Conservation (phyloP, 2,797 vertebrate genomes). For the Sebastes iracundus region DNA sequence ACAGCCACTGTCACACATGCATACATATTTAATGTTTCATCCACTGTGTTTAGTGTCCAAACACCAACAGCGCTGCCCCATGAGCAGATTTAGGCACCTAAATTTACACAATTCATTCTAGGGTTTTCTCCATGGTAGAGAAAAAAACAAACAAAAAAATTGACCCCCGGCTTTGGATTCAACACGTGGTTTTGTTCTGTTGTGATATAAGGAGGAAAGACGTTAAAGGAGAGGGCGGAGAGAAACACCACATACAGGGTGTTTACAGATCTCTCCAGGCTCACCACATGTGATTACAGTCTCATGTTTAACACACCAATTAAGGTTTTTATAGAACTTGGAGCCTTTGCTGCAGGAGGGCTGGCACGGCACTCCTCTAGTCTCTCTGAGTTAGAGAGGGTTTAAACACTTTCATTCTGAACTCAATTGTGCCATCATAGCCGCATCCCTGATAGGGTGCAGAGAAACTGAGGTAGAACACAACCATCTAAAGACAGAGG, state of each 20-base stretch:
- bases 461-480: background rate
- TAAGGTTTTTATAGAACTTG: constrained; percentile 73
- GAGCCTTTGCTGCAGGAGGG: constrained; percentile 44
- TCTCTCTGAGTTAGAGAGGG: constrained; percentile 32
- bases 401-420: constrained; percentile 44
- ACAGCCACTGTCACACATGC: constrained; percentile 17
- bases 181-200: constrained; percentile 54
- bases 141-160: background rate
- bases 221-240: constrained; percentile 28
- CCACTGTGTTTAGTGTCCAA: background rate
- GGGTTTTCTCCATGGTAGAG: background rate
- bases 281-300: constrained; percentile 75
- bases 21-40: constrained; percentile 14
- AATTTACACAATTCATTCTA: background rate
- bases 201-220: constrained; percentile 21
- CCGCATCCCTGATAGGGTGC: constrained; percentile 10
- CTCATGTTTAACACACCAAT: constrained; percentile 76
- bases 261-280: constrained; percentile 74
- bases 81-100: background rate
- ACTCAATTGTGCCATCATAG: constrained; percentile 13
- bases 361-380: constrained; percentile 36
- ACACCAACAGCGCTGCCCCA: background rate
- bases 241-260: constrained; percentile 65
- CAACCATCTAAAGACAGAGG: constrained; percentile 4
- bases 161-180: constrained; percentile 9